Conservation (phyloP, 37 sponge, comb jelly and placozoan genomes). For the Tethya wilhelma region DNA sequence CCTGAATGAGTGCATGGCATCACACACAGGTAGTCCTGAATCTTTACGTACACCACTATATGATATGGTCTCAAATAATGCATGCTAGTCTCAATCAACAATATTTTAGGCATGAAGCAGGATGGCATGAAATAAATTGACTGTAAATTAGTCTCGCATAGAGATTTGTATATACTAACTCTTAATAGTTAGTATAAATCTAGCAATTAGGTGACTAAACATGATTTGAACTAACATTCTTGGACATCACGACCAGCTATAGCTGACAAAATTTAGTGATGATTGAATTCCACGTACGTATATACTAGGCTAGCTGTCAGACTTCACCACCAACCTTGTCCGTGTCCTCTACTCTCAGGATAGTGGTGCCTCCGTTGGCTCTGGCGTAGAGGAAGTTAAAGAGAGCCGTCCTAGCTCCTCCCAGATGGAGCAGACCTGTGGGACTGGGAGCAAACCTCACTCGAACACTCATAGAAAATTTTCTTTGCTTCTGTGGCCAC, state of each 20-base stretch:
- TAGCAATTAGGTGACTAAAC: too few species aligned
- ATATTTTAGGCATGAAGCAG: too few species aligned
- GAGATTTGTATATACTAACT: background rate
- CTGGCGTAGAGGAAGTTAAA: slow-evolving; percentile 85
- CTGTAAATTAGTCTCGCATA: background rate
- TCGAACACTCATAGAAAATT: slow-evolving; percentile 21
- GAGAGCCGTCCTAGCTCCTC: slow-evolving; percentile 87
- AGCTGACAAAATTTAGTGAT: too few species aligned
- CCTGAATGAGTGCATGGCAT: slow-evolving; percentile 12
- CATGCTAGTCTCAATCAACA: too few species aligned
- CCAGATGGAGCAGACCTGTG: slow-evolving; percentile 86
- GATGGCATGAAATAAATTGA: background rate
- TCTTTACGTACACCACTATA: too few species aligned
- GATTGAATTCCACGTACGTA: background rate
- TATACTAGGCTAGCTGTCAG: background rate
- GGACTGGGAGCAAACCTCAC: slow-evolving; percentile 95
- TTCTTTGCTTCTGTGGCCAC: background rate
- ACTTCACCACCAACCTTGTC: slow-evolving; percentile 41
- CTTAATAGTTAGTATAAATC: too few species aligned
- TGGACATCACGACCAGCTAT: too few species aligned
- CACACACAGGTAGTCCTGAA: background rate
- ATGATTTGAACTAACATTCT: too few species aligned
- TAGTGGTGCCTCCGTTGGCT: slow-evolving; percentile 53
- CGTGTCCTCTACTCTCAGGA: slow-evolving; percentile 89
- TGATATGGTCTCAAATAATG: too few species aligned